phyloP scores from a whole-genome alignment of 2,888 invertebrate genomes.

The Stramonita haemastoma region DNA sequence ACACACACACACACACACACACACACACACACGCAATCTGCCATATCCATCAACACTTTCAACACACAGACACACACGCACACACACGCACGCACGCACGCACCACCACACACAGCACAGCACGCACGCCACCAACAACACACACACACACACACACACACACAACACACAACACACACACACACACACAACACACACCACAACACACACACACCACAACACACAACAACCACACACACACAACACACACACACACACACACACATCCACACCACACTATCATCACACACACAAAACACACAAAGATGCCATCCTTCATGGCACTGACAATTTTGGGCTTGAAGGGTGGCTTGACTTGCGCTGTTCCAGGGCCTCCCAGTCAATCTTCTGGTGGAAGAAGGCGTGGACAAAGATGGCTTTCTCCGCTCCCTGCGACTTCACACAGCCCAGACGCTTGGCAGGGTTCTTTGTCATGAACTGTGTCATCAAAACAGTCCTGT shows the following conservation, averaged over 20 bases:
- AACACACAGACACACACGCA: too few relatives aligned
- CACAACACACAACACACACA: too few relatives aligned
- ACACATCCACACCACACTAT: background rate
- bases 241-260: too few relatives aligned
- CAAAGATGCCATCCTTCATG: background rate
- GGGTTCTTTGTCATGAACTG: slow-evolving; percentile 99
- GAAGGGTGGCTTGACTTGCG: slow-evolving; percentile 96
- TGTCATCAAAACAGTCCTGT: slow-evolving; percentile 47
- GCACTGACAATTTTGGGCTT: slow-evolving; percentile 94
- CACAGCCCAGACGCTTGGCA: slow-evolving; percentile 94
- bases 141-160: too few relatives aligned
- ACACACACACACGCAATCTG: too few relatives aligned
- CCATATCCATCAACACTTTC: too few relatives aligned
- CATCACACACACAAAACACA: background rate
- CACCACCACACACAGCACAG: too few relatives aligned
- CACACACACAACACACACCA: too few relatives aligned
- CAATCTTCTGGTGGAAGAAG: slow-evolving; percentile 89
- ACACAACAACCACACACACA: too few relatives aligned
- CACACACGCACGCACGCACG: background rate
- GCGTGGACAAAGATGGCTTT: slow-evolving; percentile 89
- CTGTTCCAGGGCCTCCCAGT: slow-evolving; percentile 96
- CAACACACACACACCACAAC: too few relatives aligned
- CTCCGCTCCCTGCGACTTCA: slow-evolving; percentile 84
- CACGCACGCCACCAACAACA: too few relatives aligned
- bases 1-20: too few relatives aligned